These are phyloP conservation scores for Drosophila sp. DNA, from an alignment of 1,140 invertebrate genomes.

Conservation along the genomic window DNA sequence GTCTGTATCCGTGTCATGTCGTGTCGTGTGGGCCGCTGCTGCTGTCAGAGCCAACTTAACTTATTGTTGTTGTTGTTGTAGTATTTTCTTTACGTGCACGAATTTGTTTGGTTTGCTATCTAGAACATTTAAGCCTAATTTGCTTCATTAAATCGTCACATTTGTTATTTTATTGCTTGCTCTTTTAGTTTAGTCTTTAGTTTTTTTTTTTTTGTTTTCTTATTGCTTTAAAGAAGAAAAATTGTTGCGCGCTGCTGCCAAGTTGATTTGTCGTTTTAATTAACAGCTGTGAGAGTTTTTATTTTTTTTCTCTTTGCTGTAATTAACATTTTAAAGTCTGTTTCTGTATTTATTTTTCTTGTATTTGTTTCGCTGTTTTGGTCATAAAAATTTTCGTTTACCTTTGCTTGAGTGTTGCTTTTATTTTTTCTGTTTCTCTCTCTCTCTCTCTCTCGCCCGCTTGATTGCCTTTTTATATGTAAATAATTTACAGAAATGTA, in stretches of 20 bases:
- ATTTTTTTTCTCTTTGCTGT: background rate
- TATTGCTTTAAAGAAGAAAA: conserved; percentile 28
- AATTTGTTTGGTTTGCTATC: conserved; percentile 61
- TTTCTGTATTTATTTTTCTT: conserved; percentile 2
- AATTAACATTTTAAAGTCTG: conserved; percentile 14
- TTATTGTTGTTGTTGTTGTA: conserved; percentile 15
- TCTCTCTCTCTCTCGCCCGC: background rate
- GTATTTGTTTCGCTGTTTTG: background rate
- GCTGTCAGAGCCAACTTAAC: conserved; percentile 2
- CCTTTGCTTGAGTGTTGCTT: conserved; percentile 41
- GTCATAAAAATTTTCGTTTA: conserved; percentile 50
- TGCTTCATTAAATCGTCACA: conserved; percentile 74
- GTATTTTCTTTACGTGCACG: conserved; percentile 65
- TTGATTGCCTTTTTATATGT: too few species aligned
- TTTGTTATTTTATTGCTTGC: conserved; percentile 59
- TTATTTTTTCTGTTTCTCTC: background rate
- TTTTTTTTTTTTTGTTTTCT: conserved; percentile 1
- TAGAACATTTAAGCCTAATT: conserved; percentile 78
- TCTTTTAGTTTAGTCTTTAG: conserved; percentile 22
- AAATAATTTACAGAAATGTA: too few species aligned
- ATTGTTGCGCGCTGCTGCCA: conserved; percentile 25
- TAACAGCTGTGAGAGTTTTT: conserved; percentile 35
- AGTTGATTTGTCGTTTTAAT: conserved; percentile 43
- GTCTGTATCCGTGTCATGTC: conserved; percentile 17
- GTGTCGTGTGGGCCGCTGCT: conserved; percentile 15